Percentiles rank a stretch among this genome's conserved stretches.
phyloP scores from a whole-genome alignment of 1,140 invertebrate genomes.

The Cecropterus lyciades region DNA sequence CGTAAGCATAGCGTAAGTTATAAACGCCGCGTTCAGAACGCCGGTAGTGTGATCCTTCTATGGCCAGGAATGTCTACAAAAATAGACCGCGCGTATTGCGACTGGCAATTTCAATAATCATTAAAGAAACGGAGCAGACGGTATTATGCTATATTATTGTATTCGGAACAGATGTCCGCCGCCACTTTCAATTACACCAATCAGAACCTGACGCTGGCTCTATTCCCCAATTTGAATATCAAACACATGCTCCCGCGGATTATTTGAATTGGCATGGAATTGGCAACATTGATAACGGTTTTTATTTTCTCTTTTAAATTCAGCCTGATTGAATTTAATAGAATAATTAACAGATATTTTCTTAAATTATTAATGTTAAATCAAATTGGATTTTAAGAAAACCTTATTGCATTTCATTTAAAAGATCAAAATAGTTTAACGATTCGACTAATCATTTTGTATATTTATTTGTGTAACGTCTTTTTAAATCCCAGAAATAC shows the following conservation, averaged over 20 bases:
- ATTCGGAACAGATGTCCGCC: slow-evolving; percentile 74
- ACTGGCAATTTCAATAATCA: slow-evolving; percentile 78
- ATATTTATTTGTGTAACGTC: too few relatives aligned
- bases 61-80: slow-evolving; percentile 53
- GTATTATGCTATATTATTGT: slow-evolving; percentile 45
- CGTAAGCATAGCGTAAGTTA: too few relatives aligned
- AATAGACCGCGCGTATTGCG: slow-evolving; percentile 65
- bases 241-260: slow-evolving; percentile 64
- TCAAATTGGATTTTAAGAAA: too few relatives aligned
- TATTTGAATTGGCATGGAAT: slow-evolving; percentile 33
- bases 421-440: too few relatives aligned
- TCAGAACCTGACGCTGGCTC: slow-evolving; percentile 59
- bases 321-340: neutral
- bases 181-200: slow-evolving; percentile 66
- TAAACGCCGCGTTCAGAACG: slow-evolving; percentile 17
- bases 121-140: slow-evolving; percentile 74
- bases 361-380: too few relatives aligned
- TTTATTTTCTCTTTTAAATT: neutral
- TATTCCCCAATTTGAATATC: slow-evolving; percentile 71
- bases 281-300: slow-evolving; percentile 8
- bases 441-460: too few relatives aligned
- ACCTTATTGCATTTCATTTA: too few relatives aligned
- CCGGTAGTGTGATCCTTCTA: slow-evolving; percentile 21
- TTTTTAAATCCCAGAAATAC: too few relatives aligned
- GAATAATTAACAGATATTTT: too few relatives aligned